Evolutionary conservation across 2,797 vertebrate genomes (phyloP).

Genomic region (Alexandromys oeconomus): DNA sequence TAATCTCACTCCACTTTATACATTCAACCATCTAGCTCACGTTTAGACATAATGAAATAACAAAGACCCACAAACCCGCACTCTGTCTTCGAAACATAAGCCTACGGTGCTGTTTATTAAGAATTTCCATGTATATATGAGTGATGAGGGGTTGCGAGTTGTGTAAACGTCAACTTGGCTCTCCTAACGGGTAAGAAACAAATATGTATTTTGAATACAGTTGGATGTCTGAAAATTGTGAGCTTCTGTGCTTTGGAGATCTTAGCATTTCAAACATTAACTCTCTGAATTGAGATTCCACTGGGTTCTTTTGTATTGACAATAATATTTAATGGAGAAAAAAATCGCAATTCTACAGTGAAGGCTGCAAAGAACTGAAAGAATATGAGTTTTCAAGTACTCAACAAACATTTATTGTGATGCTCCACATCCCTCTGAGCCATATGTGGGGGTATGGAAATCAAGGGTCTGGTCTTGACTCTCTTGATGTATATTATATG

Average conservation of each 20-base stretch:
- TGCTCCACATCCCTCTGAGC: not conserved
- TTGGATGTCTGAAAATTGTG: conserved; percentile 2
- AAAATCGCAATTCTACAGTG: not conserved
- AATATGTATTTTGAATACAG: conserved; percentile 55
- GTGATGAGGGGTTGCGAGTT: not conserved
- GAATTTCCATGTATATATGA: not conserved
- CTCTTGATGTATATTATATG: not conserved
- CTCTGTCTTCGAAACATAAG: not conserved
- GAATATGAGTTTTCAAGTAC: not conserved
- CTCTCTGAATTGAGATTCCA: conserved; percentile 39
- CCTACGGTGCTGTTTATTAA: not conserved
- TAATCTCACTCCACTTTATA: conserved; percentile 42
- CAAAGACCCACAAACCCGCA: not conserved
- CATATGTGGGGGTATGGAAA: not conserved
- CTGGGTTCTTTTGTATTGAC: not conserved
- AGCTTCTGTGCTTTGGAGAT: not conserved
- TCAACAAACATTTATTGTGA: not conserved
- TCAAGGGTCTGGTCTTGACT: not conserved
- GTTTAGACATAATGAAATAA: conserved; percentile 29
- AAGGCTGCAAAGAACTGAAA: not conserved
- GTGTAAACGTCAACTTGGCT: not conserved
- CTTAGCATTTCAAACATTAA: conserved; percentile 71
- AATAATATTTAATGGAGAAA: not conserved
- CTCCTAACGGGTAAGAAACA: conserved; percentile 31
- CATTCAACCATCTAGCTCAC: conserved; percentile 23